Evolutionary conservation across 2,113 vertebrate genomes (phyloP), one percentile per base, ranked within the genome.

Genomic region (Gallinago jamesoni): DNA sequence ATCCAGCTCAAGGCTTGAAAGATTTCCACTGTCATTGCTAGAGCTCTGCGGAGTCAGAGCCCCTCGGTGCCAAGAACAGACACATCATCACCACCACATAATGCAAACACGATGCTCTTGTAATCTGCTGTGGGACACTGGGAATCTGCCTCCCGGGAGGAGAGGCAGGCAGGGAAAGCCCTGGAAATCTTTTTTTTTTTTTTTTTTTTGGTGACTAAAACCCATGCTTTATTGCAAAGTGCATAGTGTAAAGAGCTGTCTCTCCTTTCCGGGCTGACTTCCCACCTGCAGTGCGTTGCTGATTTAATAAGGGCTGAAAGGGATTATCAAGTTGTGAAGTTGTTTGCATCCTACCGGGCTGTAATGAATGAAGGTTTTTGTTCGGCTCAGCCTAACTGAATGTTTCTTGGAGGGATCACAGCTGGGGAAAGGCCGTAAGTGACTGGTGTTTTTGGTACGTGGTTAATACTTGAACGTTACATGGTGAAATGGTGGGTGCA

Each of bases 291-390:
- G 96, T 9, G 78, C 43, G 8, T 68, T 72, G 95, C 89, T 97
- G 97, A 97, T 97, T 98, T 98, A 98, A 95, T 93, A 97, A 98
- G 96, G 96, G 94, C 96, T 97, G 97, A 97, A 96, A 92, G 93
- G 95, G 97, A 98, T 98, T 98, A 98, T 98, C 97, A 96, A 97
- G 95, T 98, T 94, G 79, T 94, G 97, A 98, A 97, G 87, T 90
- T 85, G 55, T 97, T 90, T 93, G 96, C 97, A 72, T 97, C 95
- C 93, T 94, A 87, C 96, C 28, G 87, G 68, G 87, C 73, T 85
- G 84, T 95, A 88, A 93, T 98, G 98, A 98, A 98, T 97, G 96
- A 90, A 87, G 81, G 77, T 15, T 95, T 98, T 96, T 98, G 97
- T 97, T 97, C 92, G 0, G 81, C 75, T 85, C 67, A 90, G 89